Evolutionary conservation across 2,113 vertebrate genomes (phyloP).

Genomic region (Rallus limicola): DNA sequence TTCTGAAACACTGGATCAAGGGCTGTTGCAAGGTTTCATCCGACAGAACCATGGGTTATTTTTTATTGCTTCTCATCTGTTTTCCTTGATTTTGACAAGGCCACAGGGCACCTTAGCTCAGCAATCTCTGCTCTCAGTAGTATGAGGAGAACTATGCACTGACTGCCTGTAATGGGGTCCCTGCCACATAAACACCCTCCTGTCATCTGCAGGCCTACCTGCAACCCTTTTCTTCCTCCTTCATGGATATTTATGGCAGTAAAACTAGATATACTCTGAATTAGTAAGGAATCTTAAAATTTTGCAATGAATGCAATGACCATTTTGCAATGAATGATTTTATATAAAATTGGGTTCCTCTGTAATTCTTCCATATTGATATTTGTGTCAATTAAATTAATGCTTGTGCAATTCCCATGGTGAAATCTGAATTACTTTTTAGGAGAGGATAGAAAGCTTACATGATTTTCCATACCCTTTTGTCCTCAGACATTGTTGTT

Average conservation of each 20-base stretch:
- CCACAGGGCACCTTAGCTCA: not conserved
- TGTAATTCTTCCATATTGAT: not conserved
- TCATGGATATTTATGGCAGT: not conserved
- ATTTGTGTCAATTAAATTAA: not conserved
- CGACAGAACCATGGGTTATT: not conserved
- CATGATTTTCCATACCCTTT: not conserved
- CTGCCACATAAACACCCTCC: not conserved
- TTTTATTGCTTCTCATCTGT: not conserved
- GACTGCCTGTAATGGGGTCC: not conserved
- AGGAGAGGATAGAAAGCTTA: not conserved
- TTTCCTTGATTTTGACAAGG: slow-evolving; percentile 1
- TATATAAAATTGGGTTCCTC: not conserved
- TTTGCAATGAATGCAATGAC: not conserved
- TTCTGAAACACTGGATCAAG: not conserved
- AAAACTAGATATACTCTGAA: not conserved
- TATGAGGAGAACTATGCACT: not conserved
- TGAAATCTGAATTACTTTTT: not conserved
- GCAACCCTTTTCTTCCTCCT: not conserved
- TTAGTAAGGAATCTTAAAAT: not conserved
- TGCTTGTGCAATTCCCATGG: not conserved
- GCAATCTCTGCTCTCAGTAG: not conserved
- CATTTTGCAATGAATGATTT: not conserved
- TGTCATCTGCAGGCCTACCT: not conserved
- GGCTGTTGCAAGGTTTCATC: not conserved
- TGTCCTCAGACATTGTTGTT: not conserved